These are phyloP conservation scores for Passer domesticus DNA, from an alignment of 2,113 vertebrate species.

Conservation along the genomic window DNA sequence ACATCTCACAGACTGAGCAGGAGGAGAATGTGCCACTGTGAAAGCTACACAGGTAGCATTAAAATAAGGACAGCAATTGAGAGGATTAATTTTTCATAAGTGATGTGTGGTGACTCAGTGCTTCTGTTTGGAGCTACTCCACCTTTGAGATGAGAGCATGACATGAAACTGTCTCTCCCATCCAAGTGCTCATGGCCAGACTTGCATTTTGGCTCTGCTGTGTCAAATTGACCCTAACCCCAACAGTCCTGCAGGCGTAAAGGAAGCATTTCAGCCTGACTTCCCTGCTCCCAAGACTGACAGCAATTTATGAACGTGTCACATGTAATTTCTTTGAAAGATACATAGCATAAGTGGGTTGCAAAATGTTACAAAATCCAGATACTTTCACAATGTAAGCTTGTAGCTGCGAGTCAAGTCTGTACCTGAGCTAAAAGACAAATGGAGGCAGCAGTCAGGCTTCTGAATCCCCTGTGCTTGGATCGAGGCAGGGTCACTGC, in stretches of 20 bases:
- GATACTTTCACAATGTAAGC: not conserved
- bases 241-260: accelerated
- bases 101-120: not conserved
- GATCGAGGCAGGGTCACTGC: too few species aligned
- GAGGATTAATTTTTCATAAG: not conserved
- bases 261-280: not conserved
- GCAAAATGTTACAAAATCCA: not conserved
- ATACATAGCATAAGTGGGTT: not conserved
- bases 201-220: not conserved
- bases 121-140: not conserved
- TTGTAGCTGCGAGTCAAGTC: not conserved
- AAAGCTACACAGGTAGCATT: not conserved
- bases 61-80: not conserved
- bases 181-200: not conserved
- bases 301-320: not conserved
- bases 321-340: not conserved
- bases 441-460: not conserved
- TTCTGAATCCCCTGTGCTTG: not conserved
- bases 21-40: not conserved
- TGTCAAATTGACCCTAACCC: not conserved
- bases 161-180: not conserved
- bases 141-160: not conserved
- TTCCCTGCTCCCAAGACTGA: not conserved
- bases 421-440: not conserved
- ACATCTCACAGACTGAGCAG: not conserved